Percentiles rank a stretch among this genome's conserved stretches.
Conservation (phyloP, 1,140 invertebrate species). For the Chrysoperla carnea region DNA sequence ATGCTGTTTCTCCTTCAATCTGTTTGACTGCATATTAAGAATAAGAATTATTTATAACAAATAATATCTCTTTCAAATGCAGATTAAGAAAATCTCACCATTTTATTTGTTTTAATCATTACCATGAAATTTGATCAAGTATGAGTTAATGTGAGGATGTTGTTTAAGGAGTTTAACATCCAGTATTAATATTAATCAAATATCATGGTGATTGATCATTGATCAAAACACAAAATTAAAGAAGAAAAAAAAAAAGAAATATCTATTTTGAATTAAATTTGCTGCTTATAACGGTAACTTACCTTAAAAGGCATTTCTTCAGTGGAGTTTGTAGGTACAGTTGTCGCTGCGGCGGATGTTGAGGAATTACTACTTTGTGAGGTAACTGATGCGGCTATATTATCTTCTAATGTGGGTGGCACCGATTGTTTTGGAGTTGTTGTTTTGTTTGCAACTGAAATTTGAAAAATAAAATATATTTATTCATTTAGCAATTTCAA, state of each 20-base stretch:
- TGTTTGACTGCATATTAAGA: constrained; percentile 8
- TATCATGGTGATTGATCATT: not conserved
- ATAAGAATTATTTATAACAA: too few species aligned
- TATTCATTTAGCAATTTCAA: too few species aligned
- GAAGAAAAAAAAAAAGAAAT: not conserved
- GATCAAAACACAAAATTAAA: constrained; percentile 1
- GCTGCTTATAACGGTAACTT: constrained; percentile 3
- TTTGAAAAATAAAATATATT: too few species aligned
- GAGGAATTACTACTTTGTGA: constrained; percentile 11
- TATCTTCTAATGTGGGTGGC: constrained; percentile 21
- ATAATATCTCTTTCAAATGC: too few species aligned
- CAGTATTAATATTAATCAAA: too few species aligned
- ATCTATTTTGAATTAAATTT: not conserved
- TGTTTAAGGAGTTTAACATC: too few species aligned
- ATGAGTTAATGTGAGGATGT: too few species aligned
- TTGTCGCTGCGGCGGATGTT: constrained; percentile 18
- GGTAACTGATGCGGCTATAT: constrained; percentile 26
- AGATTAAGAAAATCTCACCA: too few species aligned
- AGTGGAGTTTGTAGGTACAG: constrained; percentile 22
- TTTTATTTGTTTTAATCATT: not conserved
- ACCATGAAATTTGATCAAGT: not conserved
- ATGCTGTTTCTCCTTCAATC: constrained; percentile 11
- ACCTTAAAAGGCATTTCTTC: constrained; percentile 38
- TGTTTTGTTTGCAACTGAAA: constrained; percentile 6
- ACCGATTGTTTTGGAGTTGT: constrained; percentile 8